Base-by-base conservation (phyloP, 1,140 invertebrate genomes). In the Drosophila tropicalis region DNA sequence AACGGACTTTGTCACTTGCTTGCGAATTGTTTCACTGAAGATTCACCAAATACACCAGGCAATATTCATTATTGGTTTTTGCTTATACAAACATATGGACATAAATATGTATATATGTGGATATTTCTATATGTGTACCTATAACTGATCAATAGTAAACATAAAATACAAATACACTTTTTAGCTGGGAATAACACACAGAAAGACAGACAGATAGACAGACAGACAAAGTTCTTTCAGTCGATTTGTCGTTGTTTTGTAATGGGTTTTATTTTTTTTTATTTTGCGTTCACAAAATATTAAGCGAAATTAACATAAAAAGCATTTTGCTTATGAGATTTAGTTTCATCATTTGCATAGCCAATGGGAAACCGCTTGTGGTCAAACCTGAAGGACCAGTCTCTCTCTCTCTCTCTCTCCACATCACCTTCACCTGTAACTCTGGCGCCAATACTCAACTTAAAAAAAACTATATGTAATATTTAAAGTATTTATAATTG, bases 261-360 rank as follows among this genome's bases (percentile, higher is more conserved):
- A 51, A 51, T 51, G 44, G 44, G 9, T 3, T 60, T 19, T 60
- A 19, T 39, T 22, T 12, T 4, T 15, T 57, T 34, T 32, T 5
- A 10, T 19, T 39, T 34, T 22, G 32, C 15, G 57, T 39, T 17
- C 34, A 39, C 67, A 67, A 22, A 56, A 57, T 34, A 36, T 58
- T 55, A 56, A 54, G 34, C 17, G 15, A 60, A 44, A 62, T 51
- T 51, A 51, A 62, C 60, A 25, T 29, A 51, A 60, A 58, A 67
- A 22, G 29, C 25, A 41, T 41, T 51, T 51, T 22, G 44, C 12
- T 1, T 70, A 62, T 61, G 72, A 70, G 76, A 70, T 66, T 55
- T 29, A 67, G 51, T 62, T 60, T 62, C 68, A 40, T 29, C 47
- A 67, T 75, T 68, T 75, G 66, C 41, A 55, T 68, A 73, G 29